Percentiles rank a stretch among this genome's conserved stretches.
Conservation (phyloP, 2,113 vertebrate species). For the Archilochus colubris region DNA sequence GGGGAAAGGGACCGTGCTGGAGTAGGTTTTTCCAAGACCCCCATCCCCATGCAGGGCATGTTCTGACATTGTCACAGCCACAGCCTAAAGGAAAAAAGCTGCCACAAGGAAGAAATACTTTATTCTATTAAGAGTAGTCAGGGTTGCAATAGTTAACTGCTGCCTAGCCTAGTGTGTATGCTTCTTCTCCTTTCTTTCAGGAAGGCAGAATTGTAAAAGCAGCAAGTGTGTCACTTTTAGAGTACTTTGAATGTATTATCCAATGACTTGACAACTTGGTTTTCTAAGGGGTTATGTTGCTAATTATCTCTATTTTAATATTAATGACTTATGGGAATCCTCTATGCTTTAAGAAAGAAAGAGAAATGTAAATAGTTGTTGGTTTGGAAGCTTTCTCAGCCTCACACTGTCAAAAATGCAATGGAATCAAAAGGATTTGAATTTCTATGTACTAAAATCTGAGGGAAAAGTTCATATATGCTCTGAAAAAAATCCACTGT, state of each 20-base stretch:
- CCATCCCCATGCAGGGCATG: not conserved
- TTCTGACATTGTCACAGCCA: not conserved
- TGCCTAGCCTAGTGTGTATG: not conserved
- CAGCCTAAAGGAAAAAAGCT: not conserved
- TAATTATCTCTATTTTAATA: not conserved
- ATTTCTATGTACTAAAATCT: not conserved
- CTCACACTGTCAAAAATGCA: not conserved
- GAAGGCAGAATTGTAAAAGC: not conserved
- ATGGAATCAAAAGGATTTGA: not conserved
- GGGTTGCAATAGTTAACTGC: not conserved
- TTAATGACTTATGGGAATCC: not conserved
- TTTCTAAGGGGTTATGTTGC: not conserved
- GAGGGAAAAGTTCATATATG: not conserved
- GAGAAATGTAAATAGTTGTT: not conserved
- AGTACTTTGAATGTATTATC: not conserved
- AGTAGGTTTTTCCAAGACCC: not conserved
- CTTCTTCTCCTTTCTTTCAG: not conserved
- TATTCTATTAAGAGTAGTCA: not conserved
- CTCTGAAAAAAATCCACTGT: not conserved
- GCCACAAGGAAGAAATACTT: not conserved
- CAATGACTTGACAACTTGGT: not conserved
- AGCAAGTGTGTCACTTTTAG: not conserved
- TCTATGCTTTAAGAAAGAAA: not conserved
- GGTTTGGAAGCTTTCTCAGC: not conserved
- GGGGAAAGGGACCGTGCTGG: not conserved